Percentiles rank a stretch among this genome's conserved stretches.
Evolutionary conservation across 2,113 vertebrate genomes (phyloP).

Genomic region (Elanoides forficatus): DNA sequence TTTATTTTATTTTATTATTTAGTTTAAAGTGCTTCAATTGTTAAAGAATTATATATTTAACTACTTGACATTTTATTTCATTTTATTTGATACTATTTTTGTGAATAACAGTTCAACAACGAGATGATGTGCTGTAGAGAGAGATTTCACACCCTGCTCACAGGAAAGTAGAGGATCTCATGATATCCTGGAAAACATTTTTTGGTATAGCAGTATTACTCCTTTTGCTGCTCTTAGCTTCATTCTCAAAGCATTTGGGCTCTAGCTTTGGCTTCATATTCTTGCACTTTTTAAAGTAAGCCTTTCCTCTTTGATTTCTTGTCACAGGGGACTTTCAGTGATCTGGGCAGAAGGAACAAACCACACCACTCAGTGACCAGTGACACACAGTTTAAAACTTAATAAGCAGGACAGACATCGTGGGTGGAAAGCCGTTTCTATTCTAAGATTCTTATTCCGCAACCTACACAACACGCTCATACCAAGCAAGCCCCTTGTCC

Average conservation of each 20-base stretch:
- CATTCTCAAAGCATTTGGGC: neutral
- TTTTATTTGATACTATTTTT: neutral
- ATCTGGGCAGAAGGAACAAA: neutral
- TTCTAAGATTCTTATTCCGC: neutral
- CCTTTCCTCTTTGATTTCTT: neutral
- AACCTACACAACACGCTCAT: fast-evolving
- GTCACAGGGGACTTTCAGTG: neutral
- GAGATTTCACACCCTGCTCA: neutral
- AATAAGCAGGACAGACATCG: neutral
- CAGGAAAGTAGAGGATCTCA: neutral
- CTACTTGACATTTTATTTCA: neutral
- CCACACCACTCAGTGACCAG: neutral
- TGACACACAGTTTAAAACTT: neutral
- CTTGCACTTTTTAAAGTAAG: neutral
- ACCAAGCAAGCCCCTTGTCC: neutral
- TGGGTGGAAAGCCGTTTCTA: neutral
- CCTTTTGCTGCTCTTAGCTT: neutral
- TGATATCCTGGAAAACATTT: neutral
- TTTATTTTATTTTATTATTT: neutral
- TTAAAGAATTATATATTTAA: neutral
- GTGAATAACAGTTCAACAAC: neutral
- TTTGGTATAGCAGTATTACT: neutral
- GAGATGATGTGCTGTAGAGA: neutral
- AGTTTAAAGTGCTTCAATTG: neutral
- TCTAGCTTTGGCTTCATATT: neutral